Percentiles rank a stretch among this genome's conserved stretches.
Conservation (phyloP, 2,888 invertebrate species). For the Hypolimnas misippus region DNA sequence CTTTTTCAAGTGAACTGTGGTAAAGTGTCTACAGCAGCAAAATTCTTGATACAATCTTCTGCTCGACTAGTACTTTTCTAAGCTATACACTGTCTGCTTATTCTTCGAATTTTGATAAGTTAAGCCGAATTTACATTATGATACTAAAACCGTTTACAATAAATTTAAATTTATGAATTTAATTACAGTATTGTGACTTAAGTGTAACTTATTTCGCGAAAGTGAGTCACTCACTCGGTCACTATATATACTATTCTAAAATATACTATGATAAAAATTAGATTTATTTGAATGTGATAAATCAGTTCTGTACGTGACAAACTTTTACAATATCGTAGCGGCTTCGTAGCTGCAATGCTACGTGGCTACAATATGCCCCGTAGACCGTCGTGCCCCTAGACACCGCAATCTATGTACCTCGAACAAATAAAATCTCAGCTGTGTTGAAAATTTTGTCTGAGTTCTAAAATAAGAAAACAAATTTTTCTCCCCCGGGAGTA, state of each 20-base stretch:
- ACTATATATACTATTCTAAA: too few species aligned
- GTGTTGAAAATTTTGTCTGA: not conserved
- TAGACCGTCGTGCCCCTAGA: not conserved
- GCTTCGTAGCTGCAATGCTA: slow-evolving; percentile 9
- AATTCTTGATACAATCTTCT: not conserved
- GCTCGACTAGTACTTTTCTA: too few species aligned
- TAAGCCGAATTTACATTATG: too few species aligned
- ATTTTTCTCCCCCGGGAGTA: not conserved
- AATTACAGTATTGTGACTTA: too few species aligned
- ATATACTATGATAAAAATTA: too few species aligned
- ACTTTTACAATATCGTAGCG: not conserved
- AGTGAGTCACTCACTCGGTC: too few species aligned
- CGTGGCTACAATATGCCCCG: not conserved
- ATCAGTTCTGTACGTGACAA: not conserved
- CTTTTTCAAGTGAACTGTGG: not conserved
- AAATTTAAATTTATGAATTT: too few species aligned
- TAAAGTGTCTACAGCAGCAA: not conserved
- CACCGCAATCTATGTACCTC: not conserved
- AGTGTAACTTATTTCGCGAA: too few species aligned
- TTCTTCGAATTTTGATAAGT: too few species aligned
- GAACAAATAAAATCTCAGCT: not conserved
- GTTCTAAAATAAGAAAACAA: not conserved
- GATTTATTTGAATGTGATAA: too few species aligned
- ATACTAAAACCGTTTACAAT: too few species aligned
- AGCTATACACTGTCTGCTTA: too few species aligned